phyloP scores from a whole-genome alignment of 2,113 vertebrate species.

The Tetraodon nigroviridis region DNA sequence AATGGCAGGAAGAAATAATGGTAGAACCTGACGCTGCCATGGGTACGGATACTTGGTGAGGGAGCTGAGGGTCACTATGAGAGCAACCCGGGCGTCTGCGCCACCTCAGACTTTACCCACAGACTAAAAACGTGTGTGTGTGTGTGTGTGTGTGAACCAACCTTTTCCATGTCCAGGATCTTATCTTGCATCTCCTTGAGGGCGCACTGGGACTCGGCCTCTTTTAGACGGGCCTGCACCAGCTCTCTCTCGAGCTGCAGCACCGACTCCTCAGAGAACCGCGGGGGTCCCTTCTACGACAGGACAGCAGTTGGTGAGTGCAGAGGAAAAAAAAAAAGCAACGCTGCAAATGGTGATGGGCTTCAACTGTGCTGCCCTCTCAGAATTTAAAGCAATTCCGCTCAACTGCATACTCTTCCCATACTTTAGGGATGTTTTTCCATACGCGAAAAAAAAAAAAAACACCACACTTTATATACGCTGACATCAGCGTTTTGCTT shows the following conservation, averaged over 20 bases:
- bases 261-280: slow-evolving; percentile 90
- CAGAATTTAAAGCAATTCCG: neutral
- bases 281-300: slow-evolving; percentile 83
- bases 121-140: neutral
- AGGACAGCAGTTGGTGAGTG: slow-evolving; percentile 1
- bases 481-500: slow-evolving; percentile 16
- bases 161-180: slow-evolving; percentile 94
- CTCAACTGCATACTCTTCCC: neutral
- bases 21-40: too few species aligned
- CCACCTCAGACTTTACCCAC: too few species aligned
- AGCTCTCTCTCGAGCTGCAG: slow-evolving; percentile 93
- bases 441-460: neutral
- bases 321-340: neutral
- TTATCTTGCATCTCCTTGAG: slow-evolving; percentile 99
- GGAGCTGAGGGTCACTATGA: too few species aligned
- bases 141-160: slow-evolving; percentile 38
- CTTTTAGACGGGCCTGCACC: slow-evolving; percentile 90
- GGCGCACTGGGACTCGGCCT: slow-evolving; percentile 95
- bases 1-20: neutral
- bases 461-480: slow-evolving; percentile 1
- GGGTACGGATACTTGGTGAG: too few species aligned
- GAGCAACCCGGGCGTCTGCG: too few species aligned
- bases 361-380: neutral
- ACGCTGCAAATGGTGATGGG: neutral
- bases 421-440: neutral